Conservation (phyloP, 2,113 vertebrate species). For the Amphiprion ocellaris region DNA sequence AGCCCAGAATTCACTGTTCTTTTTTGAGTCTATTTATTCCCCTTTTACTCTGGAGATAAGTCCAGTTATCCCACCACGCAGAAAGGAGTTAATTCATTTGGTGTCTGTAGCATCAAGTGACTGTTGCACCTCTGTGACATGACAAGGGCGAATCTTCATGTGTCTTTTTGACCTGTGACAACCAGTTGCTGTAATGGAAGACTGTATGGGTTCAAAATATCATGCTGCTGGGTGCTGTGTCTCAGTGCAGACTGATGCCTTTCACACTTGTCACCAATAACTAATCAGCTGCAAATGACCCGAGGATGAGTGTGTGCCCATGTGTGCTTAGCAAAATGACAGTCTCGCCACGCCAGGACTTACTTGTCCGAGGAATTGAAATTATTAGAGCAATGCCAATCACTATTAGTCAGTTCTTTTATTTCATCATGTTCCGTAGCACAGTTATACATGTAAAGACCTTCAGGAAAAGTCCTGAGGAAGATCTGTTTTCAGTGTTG, state of each 20-base stretch:
- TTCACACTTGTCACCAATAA: slow-evolving; percentile 76
- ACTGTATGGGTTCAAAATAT: slow-evolving; percentile 28
- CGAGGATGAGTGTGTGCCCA: slow-evolving; percentile 23
- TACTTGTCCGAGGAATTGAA: slow-evolving; percentile 23
- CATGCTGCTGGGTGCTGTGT: slow-evolving; percentile 42
- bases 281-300: slow-evolving; percentile 64
- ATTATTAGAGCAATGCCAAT: slow-evolving; percentile 33
- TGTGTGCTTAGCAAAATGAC: slow-evolving; percentile 14
- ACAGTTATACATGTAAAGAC: not conserved
- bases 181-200: slow-evolving; percentile 31
- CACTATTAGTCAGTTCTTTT: slow-evolving; percentile 20
- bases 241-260: slow-evolving; percentile 53
- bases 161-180: slow-evolving; percentile 23
- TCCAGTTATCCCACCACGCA: not conserved
- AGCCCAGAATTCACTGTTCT: slow-evolving; percentile 7
- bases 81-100: not conserved
- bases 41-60: slow-evolving; percentile 9
- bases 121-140: not conserved
- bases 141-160: slow-evolving; percentile 16
- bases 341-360: slow-evolving; percentile 8
- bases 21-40: slow-evolving; percentile 20
- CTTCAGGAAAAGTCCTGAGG: slow-evolving; percentile 4
- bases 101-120: slow-evolving; percentile 17
- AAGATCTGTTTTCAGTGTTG: not conserved
- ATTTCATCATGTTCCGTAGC: no score